Evolutionary conservation across 2,888 invertebrate species (phyloP).

Genomic region (Ectobius pallidus): DNA sequence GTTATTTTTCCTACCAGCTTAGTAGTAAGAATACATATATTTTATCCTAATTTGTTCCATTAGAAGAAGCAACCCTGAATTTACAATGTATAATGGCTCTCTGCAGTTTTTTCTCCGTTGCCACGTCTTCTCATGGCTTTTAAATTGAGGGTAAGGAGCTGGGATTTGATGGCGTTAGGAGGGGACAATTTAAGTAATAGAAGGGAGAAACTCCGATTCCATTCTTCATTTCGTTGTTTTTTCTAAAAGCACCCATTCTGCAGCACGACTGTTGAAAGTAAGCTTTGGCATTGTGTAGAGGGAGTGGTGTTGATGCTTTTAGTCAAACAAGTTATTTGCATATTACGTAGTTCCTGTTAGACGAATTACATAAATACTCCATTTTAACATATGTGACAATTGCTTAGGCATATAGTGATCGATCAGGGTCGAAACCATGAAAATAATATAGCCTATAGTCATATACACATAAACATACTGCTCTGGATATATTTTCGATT

Average conservation of each 20-base stretch:
- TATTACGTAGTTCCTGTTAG: no score
- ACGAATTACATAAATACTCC: no score
- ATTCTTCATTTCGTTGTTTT: constrained; percentile 23
- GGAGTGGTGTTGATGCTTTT: no score
- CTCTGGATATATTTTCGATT: no score
- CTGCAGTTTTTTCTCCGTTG: constrained; percentile 10
- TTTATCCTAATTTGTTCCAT: constrained; percentile 29
- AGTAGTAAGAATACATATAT: neutral
- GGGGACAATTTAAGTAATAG: constrained; percentile 20
- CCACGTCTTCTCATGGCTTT: constrained; percentile 15
- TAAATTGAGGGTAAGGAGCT: constrained; percentile 24
- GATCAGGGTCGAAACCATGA: no score
- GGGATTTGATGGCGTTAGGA: constrained; percentile 20
- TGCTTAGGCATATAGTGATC: no score
- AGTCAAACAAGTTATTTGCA: no score
- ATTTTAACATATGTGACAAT: no score
- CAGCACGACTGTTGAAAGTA: neutral
- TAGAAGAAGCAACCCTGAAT: constrained; percentile 23
- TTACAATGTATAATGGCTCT: constrained; percentile 20
- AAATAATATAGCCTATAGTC: no score
- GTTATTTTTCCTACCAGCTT: neutral
- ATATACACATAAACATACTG: no score
- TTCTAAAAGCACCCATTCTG: neutral
- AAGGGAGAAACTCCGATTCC: neutral
- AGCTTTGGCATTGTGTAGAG: no score